These are phyloP conservation scores for Plusia festucae DNA, from an alignment of 2,888 invertebrate species.

Conservation along the genomic window DNA sequence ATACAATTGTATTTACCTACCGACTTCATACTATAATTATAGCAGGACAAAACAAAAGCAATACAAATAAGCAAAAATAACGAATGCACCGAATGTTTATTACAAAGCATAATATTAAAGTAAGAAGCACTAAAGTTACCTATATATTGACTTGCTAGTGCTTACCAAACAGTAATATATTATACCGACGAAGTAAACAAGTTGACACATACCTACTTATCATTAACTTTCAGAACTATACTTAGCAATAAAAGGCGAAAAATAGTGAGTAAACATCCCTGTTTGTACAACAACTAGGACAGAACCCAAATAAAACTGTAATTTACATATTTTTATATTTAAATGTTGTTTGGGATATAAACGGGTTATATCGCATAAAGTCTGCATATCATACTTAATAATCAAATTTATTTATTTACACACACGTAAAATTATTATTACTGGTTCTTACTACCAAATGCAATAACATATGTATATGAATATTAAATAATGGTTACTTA, in stretches of 20 bases:
- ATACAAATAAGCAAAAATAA: not conserved
- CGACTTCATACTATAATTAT: not conserved
- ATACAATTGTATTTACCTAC: too few species aligned
- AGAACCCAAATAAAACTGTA: slow-evolving; percentile 24
- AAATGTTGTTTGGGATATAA: not conserved
- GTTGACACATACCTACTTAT: slow-evolving; percentile 20
- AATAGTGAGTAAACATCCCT: slow-evolving; percentile 26
- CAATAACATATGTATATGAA: too few species aligned
- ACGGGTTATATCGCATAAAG: not conserved
- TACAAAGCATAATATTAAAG: not conserved
- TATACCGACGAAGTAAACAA: slow-evolving; percentile 33
- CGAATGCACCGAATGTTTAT: not conserved
- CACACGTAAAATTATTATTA: too few species aligned
- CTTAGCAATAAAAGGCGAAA: slow-evolving; percentile 31
- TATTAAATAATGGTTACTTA: too few species aligned
- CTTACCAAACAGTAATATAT: slow-evolving; percentile 18
- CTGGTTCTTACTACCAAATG: too few species aligned
- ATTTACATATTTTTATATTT: slow-evolving; percentile 18
- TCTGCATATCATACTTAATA: too few species aligned
- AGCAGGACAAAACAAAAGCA: slow-evolving; percentile 4
- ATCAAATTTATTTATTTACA: too few species aligned
- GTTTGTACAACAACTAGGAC: slow-evolving; percentile 17
- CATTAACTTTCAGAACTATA: slow-evolving; percentile 29
- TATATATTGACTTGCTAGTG: not conserved
- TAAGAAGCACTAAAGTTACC: not conserved